phyloP scores from a whole-genome alignment of 2,113 vertebrate species.

The Sakesphorus luctuosus region DNA sequence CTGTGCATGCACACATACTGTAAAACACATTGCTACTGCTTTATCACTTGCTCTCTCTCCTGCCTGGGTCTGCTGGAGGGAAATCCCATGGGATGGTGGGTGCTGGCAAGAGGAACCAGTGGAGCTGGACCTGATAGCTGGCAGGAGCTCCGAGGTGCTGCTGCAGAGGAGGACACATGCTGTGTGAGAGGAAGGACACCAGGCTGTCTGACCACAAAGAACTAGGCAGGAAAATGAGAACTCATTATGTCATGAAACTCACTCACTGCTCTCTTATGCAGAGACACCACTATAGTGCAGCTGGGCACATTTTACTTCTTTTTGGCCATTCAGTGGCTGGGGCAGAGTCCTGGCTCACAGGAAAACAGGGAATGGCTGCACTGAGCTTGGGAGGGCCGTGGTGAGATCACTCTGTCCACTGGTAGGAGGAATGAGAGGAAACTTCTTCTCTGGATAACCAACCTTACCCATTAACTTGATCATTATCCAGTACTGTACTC shows the following conservation, averaged over 20 bases:
- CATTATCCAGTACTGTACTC: neutral
- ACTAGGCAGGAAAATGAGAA: neutral
- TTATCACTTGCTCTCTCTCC: neutral
- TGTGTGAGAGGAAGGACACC: neutral
- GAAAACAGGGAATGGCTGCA: neutral
- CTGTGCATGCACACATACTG: neutral
- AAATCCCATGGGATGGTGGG: rapidly evolving
- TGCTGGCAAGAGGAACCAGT: neutral
- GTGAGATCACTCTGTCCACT: neutral
- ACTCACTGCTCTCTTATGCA: neutral
- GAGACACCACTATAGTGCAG: neutral
- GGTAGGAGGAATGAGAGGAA: neutral
- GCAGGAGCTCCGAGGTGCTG: neutral
- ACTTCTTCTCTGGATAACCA: neutral
- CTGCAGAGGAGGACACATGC: neutral
- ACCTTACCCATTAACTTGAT: neutral
- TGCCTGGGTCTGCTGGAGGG: neutral
- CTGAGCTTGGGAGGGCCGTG: neutral
- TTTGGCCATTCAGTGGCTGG: neutral
- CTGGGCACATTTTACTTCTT: neutral
- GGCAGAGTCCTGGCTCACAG: neutral
- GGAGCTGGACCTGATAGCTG: rapidly evolving
- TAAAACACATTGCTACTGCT: neutral
- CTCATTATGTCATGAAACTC: neutral
- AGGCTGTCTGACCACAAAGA: neutral